Base-by-base conservation (phyloP, 2,888 invertebrate species). In the Ryuthela nishihirai region DNA sequence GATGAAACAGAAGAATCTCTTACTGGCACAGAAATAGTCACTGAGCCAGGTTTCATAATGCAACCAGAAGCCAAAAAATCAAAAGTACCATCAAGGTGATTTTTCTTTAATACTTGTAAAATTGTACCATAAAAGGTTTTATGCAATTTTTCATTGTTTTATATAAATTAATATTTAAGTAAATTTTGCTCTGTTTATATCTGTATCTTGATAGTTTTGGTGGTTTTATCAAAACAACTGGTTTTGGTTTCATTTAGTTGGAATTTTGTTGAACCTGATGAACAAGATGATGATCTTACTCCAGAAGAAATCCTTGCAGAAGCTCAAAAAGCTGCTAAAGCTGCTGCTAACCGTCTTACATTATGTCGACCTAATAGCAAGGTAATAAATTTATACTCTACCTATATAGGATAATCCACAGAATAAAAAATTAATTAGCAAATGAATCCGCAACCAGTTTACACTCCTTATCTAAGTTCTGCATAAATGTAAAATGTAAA, bases 271-370 rank as follows among this genome's bases (percentile, higher is more conserved):
- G 61, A 62, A 29, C 39, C 52, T 23, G 61, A 62, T 20, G 52
- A 52, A 4, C 52, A 54, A 36, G 61, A 85, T 0, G 88, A 89
- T 70, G 85, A 87, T 69, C 66, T 85, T 50, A 82, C 83, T 1
- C 81, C 86, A 0, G 60, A 61, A 49, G 60, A 64, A 49, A 62
- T 62, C 39, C 34, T 62, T 15, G 49, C 36, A n/a, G 41, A 54
- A 29, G 85, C 83, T 0, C 80, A 83, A 67, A 77, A 78, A 10
- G 87, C 88, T 0, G 85, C 89, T 0, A 79, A 82, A 66, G 78
- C 81, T 26, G 88, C 86, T 1, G 79, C 83, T 18, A 82, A 83
- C 7, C 81, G 81, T 69, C 73, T 86, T 7, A 76, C 79, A 42
- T 67, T 80, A 41, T 79, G 81, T 64, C 73, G 75, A 62, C 77